phyloP scores from a whole-genome alignment of 2,113 vertebrate species.

The Cromileptes altivelis region DNA sequence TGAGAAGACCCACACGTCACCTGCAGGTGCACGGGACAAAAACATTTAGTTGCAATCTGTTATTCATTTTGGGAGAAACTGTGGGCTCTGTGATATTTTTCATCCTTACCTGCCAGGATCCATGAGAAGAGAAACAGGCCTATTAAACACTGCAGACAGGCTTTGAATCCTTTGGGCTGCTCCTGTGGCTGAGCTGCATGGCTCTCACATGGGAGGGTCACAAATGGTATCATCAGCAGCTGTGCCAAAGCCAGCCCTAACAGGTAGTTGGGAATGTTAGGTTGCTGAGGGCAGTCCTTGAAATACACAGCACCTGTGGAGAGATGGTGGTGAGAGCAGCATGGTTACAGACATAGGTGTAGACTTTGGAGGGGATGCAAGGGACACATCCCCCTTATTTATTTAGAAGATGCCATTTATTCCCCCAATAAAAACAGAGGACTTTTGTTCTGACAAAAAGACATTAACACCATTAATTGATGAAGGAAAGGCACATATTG shows the following conservation, averaged over 20 bases:
- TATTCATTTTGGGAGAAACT: not conserved
- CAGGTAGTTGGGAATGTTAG: constrained; percentile 67
- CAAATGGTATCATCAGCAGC: constrained; percentile 31
- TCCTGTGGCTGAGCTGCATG: not conserved
- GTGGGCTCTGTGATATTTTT: not conserved
- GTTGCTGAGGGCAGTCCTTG: constrained; percentile 67
- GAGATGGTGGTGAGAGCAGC: not conserved
- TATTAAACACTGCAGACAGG: not conserved
- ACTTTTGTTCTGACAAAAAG: no score
- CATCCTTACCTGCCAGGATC: constrained; percentile 18
- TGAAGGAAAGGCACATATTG: no score
- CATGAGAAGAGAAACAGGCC: rapidly evolving
- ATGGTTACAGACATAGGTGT: no score
- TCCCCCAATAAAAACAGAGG: no score
- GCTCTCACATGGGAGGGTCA: constrained; percentile 1
- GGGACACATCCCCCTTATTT: no score
- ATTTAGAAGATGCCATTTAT: no score
- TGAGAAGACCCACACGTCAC: constrained; percentile 76
- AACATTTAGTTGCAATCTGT: not conserved
- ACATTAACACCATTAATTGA: no score
- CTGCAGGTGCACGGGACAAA: constrained; percentile 31
- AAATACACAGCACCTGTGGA: constrained; percentile 59
- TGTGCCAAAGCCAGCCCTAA: constrained; percentile 43
- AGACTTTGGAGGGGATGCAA: no score
- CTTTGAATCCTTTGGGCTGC: not conserved